Evolutionary conservation across 2,113 vertebrate species (phyloP), one percentile per base, ranked within the genome.

Genomic region (Festucalex cinctus): DNA sequence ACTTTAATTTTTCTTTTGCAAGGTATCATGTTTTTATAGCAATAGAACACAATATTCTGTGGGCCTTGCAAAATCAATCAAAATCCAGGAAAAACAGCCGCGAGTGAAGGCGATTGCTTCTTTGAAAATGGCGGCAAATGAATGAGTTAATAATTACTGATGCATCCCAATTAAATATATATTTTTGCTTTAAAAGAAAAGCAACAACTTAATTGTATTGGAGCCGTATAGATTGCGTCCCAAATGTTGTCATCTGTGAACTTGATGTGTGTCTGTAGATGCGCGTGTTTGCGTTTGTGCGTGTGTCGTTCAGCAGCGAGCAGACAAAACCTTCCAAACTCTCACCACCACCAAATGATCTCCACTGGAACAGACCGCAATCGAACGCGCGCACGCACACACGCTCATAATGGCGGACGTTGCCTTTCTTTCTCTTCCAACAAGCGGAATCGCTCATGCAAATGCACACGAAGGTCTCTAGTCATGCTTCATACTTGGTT

Each of bases 401-500:
- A 20, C 26, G 14, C 57, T 14, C 26, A 17, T 8, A 57, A 35
- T 17, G 24, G 14, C 54, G 3, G 13, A 7, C 28, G 17, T 68
- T 86, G 70, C 66, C 76, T 88, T 84, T 89, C 75, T 79, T 88
- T 80, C 44, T 71, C 61, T 68, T 84, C 83, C 83, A 82, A 79
- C 74, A 66, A 75, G 24, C 9, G 0, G 63, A 76, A 60, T 60
- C 63, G 59, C 71, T 58, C 61, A 48, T 20, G 44, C 48, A 53
- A 19, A 35, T 53, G 61, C 62, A 28, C 41, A 41, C 60, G 58
- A 78, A 22, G 44, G 73, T 82, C 71, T 77, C 69, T 59, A 0
- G 53, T 75, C 49, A 49, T 70, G 68, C 77, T n/a, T 80, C 74
- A 73, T 69, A 73, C 61, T 64, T 62, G 65, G 69, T 26, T 61